Evolutionary conservation across 1,140 invertebrate species (phyloP).

Genomic region (Bathynomus jamesi): DNA sequence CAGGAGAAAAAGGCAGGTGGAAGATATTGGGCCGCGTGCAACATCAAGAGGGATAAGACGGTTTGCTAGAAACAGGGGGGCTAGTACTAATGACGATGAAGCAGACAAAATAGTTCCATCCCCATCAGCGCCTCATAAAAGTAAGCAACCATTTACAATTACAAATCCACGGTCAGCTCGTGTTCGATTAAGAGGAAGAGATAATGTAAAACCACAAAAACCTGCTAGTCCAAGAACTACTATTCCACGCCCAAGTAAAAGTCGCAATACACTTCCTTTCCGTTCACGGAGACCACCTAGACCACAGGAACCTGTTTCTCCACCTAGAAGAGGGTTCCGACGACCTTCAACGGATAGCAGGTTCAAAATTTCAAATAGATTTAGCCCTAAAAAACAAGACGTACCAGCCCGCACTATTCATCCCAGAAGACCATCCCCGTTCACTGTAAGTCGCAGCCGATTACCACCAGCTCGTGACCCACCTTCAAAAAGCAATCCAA

Average conservation of each 20-base stretch:
- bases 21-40: constrained; percentile 22
- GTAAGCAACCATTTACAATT: neutral
- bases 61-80: neutral
- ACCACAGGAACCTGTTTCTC: constrained; percentile 16
- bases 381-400: constrained; percentile 13
- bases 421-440: constrained; percentile 19
- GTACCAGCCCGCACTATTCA: neutral
- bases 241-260: neutral
- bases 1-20: constrained; percentile 19
- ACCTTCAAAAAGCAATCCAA: neutral
- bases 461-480: neutral
- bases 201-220: neutral
- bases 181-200: neutral
- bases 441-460: constrained; percentile 5
- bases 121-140: neutral
- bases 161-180: neutral
- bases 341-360: constrained; percentile 25
- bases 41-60: constrained; percentile 14
- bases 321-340: constrained; percentile 22
- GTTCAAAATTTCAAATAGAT: constrained; percentile 20
- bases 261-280: constrained; percentile 17
- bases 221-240: neutral
- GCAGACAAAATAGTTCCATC: neutral
- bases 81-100: neutral
- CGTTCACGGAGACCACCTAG: constrained; percentile 9